A percentile compares a stretch with the other conserved stretches of the same genome.
These are phyloP conservation scores for Leptinotarsa juncta DNA, from an alignment of 2,888 invertebrate species.

Conservation along the genomic window DNA sequence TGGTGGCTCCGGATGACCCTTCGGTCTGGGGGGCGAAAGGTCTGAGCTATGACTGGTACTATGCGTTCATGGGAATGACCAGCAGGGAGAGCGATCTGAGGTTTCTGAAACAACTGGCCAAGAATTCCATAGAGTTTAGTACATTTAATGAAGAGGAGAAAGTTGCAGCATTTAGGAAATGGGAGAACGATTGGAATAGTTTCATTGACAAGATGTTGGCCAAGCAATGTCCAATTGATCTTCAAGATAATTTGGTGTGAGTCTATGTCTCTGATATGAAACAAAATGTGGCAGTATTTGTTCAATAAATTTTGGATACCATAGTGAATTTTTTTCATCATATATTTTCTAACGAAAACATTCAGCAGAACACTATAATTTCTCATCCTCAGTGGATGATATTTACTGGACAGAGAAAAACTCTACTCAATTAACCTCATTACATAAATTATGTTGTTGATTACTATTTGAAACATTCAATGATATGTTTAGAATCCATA, in stretches of 20 bases:
- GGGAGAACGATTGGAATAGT: too few relatives aligned
- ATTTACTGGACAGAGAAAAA: too few relatives aligned
- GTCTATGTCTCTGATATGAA: not conserved
- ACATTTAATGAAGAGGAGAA: slow-evolving; percentile 66
- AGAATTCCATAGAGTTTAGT: slow-evolving; percentile 81
- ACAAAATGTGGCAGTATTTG: not conserved
- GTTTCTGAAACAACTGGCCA: slow-evolving; percentile 77
- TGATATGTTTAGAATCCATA: too few relatives aligned
- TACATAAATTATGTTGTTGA: too few relatives aligned
- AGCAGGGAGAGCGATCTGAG: slow-evolving; percentile 75
- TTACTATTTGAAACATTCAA: too few relatives aligned
- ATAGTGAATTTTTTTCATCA: too few relatives aligned
- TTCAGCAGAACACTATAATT: slow-evolving; percentile 60
- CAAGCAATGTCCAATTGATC: too few relatives aligned
- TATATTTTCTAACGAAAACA: slow-evolving; percentile 64
- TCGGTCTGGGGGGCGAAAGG: slow-evolving; percentile 78
- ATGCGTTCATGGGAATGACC: slow-evolving; percentile 80
- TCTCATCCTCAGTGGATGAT: too few relatives aligned
- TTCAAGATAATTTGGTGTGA: too few relatives aligned
- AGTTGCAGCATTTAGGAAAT: too few relatives aligned
- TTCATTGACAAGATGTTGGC: too few relatives aligned
- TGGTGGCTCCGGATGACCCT: slow-evolving; percentile 83
- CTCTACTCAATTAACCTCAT: too few relatives aligned
- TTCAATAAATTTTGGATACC: not conserved
- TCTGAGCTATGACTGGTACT: slow-evolving; percentile 82